Percentiles rank a stretch among this genome's conserved stretches.
phyloP scores from a whole-genome alignment of 2,888 invertebrate genomes.

The Lasioglossum morio region DNA sequence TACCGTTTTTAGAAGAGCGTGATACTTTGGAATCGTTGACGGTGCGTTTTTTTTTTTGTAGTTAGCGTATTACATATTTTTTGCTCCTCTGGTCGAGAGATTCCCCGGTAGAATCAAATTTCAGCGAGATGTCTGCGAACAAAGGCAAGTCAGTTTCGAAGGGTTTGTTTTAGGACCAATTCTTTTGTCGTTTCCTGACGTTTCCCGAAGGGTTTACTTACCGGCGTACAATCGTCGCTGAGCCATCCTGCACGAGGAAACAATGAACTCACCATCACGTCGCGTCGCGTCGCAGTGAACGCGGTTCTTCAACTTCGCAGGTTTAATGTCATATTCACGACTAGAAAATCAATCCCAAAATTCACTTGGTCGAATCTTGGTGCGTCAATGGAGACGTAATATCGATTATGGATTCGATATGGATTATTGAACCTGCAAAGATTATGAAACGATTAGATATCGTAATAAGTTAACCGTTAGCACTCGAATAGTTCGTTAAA shows the following conservation, averaged over 20 bases:
- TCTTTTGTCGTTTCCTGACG: constrained; percentile 59
- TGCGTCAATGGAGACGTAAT: not conserved
- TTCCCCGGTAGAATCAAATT: constrained; percentile 67
- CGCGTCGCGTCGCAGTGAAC: constrained; percentile 16
- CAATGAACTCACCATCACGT: constrained; percentile 39
- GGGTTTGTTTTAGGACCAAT: constrained; percentile 67
- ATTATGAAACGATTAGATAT: no score
- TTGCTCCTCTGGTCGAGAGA: constrained; percentile 47
- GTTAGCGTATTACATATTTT: constrained; percentile 54
- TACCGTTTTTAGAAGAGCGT: constrained; percentile 35
- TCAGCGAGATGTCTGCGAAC: constrained; percentile 61
- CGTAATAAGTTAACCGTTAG: no score
- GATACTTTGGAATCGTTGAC: constrained; percentile 19
- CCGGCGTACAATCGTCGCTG: constrained; percentile 43
- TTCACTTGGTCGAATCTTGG: not conserved
- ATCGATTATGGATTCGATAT: not conserved
- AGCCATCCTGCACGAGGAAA: constrained; percentile 44
- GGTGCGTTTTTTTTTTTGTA: constrained; percentile 59
- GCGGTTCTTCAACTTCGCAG: constrained; percentile 16
- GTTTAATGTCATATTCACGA: not conserved
- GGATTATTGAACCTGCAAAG: not conserved
- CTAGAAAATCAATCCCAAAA: constrained; percentile 5
- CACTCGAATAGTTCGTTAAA: no score
- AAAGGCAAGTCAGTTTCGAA: constrained; percentile 64
- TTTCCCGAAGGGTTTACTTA: constrained; percentile 54